phyloP scores from a whole-genome alignment of 2,113 vertebrate genomes.

The Hystrix brachyura region DNA sequence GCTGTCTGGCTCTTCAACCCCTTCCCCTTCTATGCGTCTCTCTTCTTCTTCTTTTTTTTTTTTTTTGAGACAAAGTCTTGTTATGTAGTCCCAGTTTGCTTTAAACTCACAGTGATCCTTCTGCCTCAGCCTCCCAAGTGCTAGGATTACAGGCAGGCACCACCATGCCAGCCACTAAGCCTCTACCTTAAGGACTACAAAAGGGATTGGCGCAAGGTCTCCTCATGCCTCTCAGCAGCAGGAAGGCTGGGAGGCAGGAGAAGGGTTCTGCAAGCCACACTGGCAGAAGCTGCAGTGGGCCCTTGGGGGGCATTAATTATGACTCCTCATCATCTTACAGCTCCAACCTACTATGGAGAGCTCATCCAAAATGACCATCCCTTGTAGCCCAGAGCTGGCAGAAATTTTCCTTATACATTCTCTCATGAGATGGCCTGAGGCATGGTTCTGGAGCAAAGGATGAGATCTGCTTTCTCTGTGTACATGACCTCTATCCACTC shows the following conservation, averaged over 20 bases:
- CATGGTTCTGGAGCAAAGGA: background rate
- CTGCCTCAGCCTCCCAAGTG: background rate
- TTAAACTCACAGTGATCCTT: background rate
- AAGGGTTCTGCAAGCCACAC: constrained; percentile 55
- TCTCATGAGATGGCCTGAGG: constrained; percentile 66
- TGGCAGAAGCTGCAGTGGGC: constrained; percentile 58
- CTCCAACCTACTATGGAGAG: constrained; percentile 75
- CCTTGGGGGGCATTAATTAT: background rate
- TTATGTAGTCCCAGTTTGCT: background rate
- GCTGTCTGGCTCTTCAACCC: background rate
- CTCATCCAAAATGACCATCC: constrained; percentile 82
- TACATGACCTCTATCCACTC: background rate
- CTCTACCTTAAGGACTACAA: background rate
- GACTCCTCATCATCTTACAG: constrained; percentile 81
- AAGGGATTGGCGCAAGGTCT: background rate
- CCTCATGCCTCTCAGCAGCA: background rate
- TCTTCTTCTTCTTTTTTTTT: no score
- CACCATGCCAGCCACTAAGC: background rate
- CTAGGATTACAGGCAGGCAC: background rate
- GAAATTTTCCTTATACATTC: constrained; percentile 77
- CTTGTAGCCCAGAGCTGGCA: constrained; percentile 75
- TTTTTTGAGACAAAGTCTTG: background rate
- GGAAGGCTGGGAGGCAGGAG: background rate
- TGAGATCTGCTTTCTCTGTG: background rate
- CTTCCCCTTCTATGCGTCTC: background rate